phyloP scores from a whole-genome alignment of 2,888 invertebrate genomes.

The Plagodis pulveraria region DNA sequence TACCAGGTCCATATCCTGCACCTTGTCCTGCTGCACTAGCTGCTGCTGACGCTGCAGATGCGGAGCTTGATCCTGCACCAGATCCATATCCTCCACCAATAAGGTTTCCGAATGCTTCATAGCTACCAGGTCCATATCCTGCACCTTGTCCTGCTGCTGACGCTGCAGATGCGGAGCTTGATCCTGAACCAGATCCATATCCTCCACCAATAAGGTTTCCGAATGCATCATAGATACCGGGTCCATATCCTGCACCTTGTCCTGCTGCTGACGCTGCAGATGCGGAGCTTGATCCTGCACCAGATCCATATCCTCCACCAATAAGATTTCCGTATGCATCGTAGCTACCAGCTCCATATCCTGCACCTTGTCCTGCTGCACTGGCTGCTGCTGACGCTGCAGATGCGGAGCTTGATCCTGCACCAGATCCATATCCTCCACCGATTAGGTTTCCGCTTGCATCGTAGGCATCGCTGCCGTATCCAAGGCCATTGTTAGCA shows the following conservation, averaged over 20 bases:
- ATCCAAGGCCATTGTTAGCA: background rate
- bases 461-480: background rate
- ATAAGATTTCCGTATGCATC: background rate
- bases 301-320: background rate
- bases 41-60: no score
- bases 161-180: no score
- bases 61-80: no score
- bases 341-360: background rate
- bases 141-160: no score
- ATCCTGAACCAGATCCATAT: background rate
- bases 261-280: conserved; percentile 24
- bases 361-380: background rate
- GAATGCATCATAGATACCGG: background rate
- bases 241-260: background rate
- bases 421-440: background rate
- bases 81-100: no score
- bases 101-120: background rate
- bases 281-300: conserved; percentile 5
- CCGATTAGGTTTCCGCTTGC: background rate
- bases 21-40: no score
- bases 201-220: background rate
- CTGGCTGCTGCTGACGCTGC: background rate
- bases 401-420: background rate
- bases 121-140: no score
- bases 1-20: background rate